Evolutionary conservation across 2,113 vertebrate species (phyloP), one percentile per base, ranked within the genome.

Genomic region (Saguinus midas): DNA sequence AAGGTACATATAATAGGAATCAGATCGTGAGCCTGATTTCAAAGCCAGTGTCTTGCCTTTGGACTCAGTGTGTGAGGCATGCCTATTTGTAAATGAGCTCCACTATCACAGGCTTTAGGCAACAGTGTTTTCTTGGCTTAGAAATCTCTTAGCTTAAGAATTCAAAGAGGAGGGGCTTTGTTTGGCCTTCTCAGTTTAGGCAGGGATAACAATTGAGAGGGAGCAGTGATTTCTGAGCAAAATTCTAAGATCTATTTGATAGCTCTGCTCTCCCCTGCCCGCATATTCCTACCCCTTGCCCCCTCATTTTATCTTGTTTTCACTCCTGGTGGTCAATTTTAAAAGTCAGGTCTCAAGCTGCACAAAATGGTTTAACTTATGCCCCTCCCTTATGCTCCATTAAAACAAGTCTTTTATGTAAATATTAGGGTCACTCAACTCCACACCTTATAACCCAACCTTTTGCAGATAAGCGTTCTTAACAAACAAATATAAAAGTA

Each of bases 401-500:
- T 55, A 70, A 90, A 89, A 92, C 40, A 86, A 37, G n/a, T 84
- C 43, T 73, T 91, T 57, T 70, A 93, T 11, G 20, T 78, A 66
- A 72, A 83, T 90, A 17, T 40, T 64, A 75, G 58, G 76, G 43
- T 94, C 52, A 81, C 14, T 81, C 80, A 94, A 48, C 43, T 64
- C 55, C 40, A 84, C 72, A 92, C 43, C 79, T 93, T 90, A 86
- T 64, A 96, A 84, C n/a, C 25, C 75, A 94, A 90, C 14, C 27
- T 73, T 97, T 75, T 87, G 68, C 83, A 97, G 57, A 92, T 73
- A 91, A 92, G 37, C 61, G 5, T 58, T 84, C 84, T 92, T 93
- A 25, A 95, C 92, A 95, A 83, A 87, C 61, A 95, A 92, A 95
- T 72, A 90, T n/a, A 90, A 94, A 93, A 91, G 35, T 70, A 95